Evolutionary conservation across 2,797 vertebrate species (phyloP).

Genomic region (Lagodon rhomboides): DNA sequence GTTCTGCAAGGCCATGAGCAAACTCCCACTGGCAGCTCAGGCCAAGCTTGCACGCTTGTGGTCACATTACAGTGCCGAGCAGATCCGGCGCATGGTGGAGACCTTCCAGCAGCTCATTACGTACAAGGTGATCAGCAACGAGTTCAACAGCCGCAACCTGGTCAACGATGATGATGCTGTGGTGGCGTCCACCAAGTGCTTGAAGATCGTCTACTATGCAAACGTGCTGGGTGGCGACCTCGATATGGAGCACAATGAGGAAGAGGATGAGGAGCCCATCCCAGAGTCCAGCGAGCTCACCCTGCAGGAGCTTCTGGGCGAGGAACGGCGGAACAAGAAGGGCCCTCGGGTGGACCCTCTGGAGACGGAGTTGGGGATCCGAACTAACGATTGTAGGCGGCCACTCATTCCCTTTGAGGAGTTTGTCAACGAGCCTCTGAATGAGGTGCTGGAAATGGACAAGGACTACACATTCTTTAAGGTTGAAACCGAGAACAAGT

Average conservation of each 20-base stretch:
- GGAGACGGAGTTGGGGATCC: slow-evolving; percentile 96
- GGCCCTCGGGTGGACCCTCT: slow-evolving; percentile 96
- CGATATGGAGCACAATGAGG: slow-evolving; percentile 94
- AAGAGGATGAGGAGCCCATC: slow-evolving; percentile 97
- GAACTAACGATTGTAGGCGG: slow-evolving; percentile 95
- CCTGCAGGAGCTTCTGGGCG: slow-evolving; percentile 96
- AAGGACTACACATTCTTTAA: slow-evolving; percentile 99
- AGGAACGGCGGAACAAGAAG: slow-evolving; percentile 97
- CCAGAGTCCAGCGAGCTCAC: slow-evolving; percentile 97
- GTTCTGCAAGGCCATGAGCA: slow-evolving; percentile 99
- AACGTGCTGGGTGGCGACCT: slow-evolving; percentile 97
- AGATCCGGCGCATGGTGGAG: slow-evolving; percentile 97
- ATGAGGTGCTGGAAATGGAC: slow-evolving; percentile 99
- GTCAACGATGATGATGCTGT: slow-evolving; percentile 97
- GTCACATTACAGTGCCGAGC: slow-evolving; percentile 93
- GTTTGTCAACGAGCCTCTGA: slow-evolving; percentile 98
- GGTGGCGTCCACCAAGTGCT: slow-evolving; percentile 96
- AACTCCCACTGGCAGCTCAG: slow-evolving; percentile 94
- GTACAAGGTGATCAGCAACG: slow-evolving; percentile 98
- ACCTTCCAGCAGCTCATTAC: slow-evolving; percentile 99
- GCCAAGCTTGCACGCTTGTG: slow-evolving; percentile 94
- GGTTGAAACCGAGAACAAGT: slow-evolving; percentile 99
- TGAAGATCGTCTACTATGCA: slow-evolving; percentile 99
- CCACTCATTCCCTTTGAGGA: slow-evolving; percentile 97
- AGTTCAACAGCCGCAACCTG: slow-evolving; percentile 96